Evolutionary conservation across 2,113 vertebrate species (phyloP).

Genomic region (Pantherophis guttatus): DNA sequence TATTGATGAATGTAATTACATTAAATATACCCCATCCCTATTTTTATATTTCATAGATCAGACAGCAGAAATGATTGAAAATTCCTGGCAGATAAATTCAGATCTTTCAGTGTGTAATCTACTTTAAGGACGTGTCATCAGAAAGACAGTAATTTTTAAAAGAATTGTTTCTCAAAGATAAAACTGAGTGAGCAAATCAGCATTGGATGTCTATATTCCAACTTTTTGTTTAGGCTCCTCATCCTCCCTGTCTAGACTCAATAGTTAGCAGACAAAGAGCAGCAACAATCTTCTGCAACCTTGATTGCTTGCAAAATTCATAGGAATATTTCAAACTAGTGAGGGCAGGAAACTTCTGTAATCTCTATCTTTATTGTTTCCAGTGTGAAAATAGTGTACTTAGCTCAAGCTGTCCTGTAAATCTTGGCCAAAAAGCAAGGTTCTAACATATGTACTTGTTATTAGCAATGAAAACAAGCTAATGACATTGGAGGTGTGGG

Average conservation of each 20-base stretch:
- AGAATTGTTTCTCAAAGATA: neutral
- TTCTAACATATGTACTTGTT: neutral
- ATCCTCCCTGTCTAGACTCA: conserved; percentile 3
- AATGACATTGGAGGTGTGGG: neutral
- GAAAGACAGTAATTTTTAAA: neutral
- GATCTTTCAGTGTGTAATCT: neutral
- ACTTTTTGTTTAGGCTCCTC: neutral
- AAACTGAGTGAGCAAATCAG: neutral
- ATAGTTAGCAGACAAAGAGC: neutral
- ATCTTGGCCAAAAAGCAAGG: neutral
- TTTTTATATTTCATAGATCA: neutral
- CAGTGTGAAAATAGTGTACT: neutral
- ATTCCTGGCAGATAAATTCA: neutral
- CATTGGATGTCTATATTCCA: neutral
- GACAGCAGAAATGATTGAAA: neutral
- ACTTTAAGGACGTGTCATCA: neutral
- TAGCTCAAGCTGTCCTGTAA: neutral
- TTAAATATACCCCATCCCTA: neutral
- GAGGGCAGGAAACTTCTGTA: neutral
- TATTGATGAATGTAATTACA: neutral
- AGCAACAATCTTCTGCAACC: neutral
- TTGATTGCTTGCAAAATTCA: neutral
- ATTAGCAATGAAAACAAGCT: neutral
- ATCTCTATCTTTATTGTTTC: neutral
- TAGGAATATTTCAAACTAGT: neutral